Conservation (phyloP, 2,113 vertebrate species). For the Ophiodon elongatus region DNA sequence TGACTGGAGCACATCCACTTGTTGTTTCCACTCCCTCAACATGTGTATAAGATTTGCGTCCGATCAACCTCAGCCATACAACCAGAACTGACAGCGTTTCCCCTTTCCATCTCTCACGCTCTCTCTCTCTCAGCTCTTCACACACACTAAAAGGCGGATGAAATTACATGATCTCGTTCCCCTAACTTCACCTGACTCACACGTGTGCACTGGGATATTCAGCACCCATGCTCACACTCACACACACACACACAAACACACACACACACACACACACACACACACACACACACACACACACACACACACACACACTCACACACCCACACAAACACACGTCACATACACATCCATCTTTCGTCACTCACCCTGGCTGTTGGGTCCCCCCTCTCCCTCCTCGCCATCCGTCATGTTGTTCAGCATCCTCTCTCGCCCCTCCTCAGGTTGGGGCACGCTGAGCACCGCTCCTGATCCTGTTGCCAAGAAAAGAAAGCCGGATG, state of each 20-base stretch:
- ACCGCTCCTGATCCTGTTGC: constrained; percentile 17
- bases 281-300: too few relatives aligned
- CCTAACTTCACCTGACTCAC: constrained; percentile 14
- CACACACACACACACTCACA: background rate
- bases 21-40: constrained; percentile 14
- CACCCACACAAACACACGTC: constrained; percentile 8
- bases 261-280: too few relatives aligned
- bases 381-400: constrained; percentile 91
- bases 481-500: constrained; percentile 10
- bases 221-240: background rate
- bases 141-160: background rate
- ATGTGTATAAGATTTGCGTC: background rate
- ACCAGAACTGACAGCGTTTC: background rate
- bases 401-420: constrained; percentile 93
- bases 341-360: constrained; percentile 24
- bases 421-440: constrained; percentile 84
- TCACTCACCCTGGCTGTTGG: constrained; percentile 91
- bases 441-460: constrained; percentile 38
- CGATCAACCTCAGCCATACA: background rate
- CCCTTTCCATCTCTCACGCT: background rate
- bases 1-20: constrained; percentile 1
- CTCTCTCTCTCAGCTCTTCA: background rate
- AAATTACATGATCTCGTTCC: constrained; percentile 17
- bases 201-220: background rate
- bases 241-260: background rate